A percentile compares a stretch with the other conserved stretches of the same genome.
Conservation (phyloP, 2,113 vertebrate genomes). For the Ursus arctos region DNA sequence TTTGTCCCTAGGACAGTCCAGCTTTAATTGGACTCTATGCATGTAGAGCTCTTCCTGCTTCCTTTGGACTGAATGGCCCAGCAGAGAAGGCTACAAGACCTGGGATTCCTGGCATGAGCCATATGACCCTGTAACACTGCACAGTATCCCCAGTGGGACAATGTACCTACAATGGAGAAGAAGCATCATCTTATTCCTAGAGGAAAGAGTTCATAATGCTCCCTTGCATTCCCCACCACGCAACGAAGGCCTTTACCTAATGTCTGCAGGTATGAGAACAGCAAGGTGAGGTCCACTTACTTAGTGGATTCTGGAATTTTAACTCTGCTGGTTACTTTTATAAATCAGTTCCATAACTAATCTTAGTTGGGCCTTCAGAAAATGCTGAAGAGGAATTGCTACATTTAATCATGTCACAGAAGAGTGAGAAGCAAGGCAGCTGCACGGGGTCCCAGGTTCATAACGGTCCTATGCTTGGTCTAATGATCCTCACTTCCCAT, state of each 20-base stretch:
- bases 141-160: too few relatives aligned
- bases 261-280: background rate
- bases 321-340: background rate
- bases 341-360: background rate
- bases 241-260: background rate
- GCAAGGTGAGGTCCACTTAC: background rate
- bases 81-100: too few relatives aligned
- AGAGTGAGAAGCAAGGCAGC: background rate
- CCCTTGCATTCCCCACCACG: rapidly evolving
- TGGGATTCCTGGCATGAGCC: background rate
- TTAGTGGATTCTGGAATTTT: background rate
- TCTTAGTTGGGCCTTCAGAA: background rate
- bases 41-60: background rate
- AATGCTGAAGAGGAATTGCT: background rate
- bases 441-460: rapidly evolving
- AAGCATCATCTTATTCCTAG: background rate
- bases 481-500: background rate
- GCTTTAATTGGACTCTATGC: background rate
- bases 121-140: background rate
- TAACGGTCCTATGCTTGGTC: too few relatives aligned
- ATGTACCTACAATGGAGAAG: rapidly evolving
- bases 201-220: background rate
- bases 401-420: background rate
- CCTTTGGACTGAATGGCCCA: background rate
- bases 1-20: background rate